Evolutionary conservation across 2,113 vertebrate species (phyloP), one percentile per base, ranked within the genome.

Genomic region (Bombycilla garrulus): DNA sequence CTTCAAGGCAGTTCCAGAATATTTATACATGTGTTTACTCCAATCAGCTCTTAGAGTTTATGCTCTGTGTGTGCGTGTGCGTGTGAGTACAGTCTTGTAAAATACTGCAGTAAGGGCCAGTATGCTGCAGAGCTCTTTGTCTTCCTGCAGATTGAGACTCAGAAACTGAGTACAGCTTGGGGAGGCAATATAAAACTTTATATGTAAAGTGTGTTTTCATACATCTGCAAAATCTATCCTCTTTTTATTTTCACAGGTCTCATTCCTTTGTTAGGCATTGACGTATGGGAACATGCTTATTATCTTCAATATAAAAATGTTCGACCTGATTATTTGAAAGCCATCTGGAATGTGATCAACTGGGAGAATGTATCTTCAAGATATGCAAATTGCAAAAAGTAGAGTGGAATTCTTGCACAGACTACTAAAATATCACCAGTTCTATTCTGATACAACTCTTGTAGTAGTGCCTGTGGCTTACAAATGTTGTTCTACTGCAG

Each of bases 301-400:
- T 99, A 99, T 91, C 98, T 99, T 78, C 99, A 99, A 84, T 99
- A 99, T 97, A 99, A 99, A 97, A 99, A 99, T 28, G 99, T 99
- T 83, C 98, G 99, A 35, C 99, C 99, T 5, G 99, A 99, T 96
- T 99, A 99, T 66, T 98, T 99, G 64, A 99, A 99, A 93, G 99
- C 99, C 20, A 99, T 99, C 93, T 99, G 99, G 99, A 99, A 99
- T 73, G 98, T 99, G 42, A 97, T 99, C 96, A 99, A 98, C 98
- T 99, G 99, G 99, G 98, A 99, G 84, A 99, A 99, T 40, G 98
- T 99, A 57, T 95, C 95, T 31, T 98, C 99, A 69, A 98, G 99
- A 97, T 98, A 99, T 3, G 81, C 96, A 74, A 38, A 96, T 40
- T 98, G 98, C 93, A 99, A 98, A 95, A 99, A 99, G 96, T 99